Evolutionary conservation across 2,113 vertebrate genomes (phyloP).

Genomic region (Orthonyx spaldingii): DNA sequence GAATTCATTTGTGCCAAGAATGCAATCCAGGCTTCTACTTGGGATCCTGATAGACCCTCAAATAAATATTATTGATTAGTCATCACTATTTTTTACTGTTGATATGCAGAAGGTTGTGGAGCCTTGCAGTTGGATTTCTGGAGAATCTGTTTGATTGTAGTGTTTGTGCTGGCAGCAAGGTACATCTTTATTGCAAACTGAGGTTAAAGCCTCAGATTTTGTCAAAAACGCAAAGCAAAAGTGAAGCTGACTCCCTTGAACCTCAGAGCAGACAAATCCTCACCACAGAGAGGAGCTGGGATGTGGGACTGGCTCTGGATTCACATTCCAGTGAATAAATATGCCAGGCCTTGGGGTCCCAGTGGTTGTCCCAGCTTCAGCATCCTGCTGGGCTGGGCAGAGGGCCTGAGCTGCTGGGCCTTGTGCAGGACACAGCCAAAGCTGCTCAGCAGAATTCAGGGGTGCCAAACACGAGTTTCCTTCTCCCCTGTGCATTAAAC

Average conservation of each 20-base stretch:
- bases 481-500: not conserved
- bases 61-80: constrained; percentile 49
- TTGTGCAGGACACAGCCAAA: not conserved
- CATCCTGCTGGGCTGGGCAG: not conserved
- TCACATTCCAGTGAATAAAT: not conserved
- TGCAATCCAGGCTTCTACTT: not conserved
- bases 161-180: not conserved
- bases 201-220: not conserved
- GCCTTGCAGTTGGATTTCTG: not conserved
- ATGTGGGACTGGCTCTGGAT: not conserved
- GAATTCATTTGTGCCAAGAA: not conserved
- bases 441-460: too few relatives aligned
- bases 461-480: too few relatives aligned
- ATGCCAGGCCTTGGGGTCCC: not conserved
- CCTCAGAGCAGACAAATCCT: not conserved
- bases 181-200: not conserved
- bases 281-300: not conserved
- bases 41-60: not conserved
- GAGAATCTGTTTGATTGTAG: not conserved
- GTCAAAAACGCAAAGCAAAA: not conserved
- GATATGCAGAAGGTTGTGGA: constrained; percentile 17
- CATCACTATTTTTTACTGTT: constrained; percentile 35
- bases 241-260: not conserved
- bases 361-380: not conserved
- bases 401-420: not conserved